Evolutionary conservation across 2,113 vertebrate genomes (phyloP), one percentile per base, ranked within the genome.

Genomic region (Platichthys flesus): DNA sequence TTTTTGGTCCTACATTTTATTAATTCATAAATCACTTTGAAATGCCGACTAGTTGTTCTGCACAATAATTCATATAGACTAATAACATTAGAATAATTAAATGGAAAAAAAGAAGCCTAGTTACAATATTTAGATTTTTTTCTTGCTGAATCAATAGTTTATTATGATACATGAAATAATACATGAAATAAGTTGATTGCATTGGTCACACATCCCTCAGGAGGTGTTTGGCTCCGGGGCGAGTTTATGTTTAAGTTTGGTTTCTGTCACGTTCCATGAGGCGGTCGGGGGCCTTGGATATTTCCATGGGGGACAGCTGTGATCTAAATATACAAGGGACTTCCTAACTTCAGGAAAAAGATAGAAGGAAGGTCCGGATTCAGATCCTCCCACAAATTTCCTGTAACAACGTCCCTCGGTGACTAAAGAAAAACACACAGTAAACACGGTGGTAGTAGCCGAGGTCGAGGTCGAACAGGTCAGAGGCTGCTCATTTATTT

Each of bases 261-360:
- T 76, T 28, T 24, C 68, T 54, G 35, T 83, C 70, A n/a, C 28
- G 82, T 74, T 79, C 55, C 62, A 14, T 71, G 85, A 80, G 78
- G 67, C 73, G 5, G 71, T 73, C 20, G n/a, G 79, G 74, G 87
- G 78, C 93, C 84, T 90, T 88, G 78, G 66, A 79, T 84, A 57
- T 93, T 93, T 93, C 90, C 92, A 90, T 52, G 64, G 57, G 52
- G 83, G 83, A 91, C 93, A 94, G 91, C 92, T 93, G 94, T 88
- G 90, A 74, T 89, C 94, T 93, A 94, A 93, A 94, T 92, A 92
- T 94, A 93, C 77, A 62, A 65, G 56, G 71, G 69, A 81, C 85
- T 91, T 93, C 91, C 90, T 89, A 82, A 88, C 86, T 92, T 93
- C 88, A 94, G 92, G 91, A 94, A 92, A 91, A 81, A 84, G 79